These are phyloP conservation scores for Noctua comes DNA, from an alignment of 2,888 invertebrate genomes.

Conservation along the genomic window DNA sequence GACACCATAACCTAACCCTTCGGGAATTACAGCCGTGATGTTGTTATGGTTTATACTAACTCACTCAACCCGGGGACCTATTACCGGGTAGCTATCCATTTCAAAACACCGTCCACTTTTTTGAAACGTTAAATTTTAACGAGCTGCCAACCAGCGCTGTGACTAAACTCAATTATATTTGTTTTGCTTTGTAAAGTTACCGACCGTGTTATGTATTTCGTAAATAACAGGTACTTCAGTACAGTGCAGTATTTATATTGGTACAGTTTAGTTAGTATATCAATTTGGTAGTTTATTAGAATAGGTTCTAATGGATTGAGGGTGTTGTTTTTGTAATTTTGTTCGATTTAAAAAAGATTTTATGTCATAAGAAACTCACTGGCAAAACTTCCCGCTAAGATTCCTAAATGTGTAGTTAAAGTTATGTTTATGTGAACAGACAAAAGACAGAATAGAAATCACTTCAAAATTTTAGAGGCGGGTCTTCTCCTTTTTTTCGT, in stretches of 20 bases:
- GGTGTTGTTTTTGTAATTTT: neutral
- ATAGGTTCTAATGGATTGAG: neutral
- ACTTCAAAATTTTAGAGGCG: neutral
- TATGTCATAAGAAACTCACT: neutral
- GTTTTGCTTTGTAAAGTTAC: neutral
- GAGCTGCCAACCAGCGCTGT: neutral
- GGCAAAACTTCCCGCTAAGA: neutral
- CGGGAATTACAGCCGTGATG: neutral
- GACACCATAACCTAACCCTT: neutral
- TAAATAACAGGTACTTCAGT: neutral
- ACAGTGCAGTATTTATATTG: neutral
- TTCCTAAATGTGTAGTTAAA: neutral
- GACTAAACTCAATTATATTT: constrained; percentile 17
- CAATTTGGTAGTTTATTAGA: neutral
- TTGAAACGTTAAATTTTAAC: constrained; percentile 3
- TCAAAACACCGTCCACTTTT: neutral
- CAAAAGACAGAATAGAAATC: neutral
- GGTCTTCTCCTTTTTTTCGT: neutral
- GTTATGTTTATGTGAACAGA: neutral
- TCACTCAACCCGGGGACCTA: neutral
- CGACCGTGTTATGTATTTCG: neutral
- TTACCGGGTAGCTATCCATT: neutral
- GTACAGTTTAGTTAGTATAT: neutral
- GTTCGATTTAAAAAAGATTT: neutral
- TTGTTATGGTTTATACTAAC: neutral